phyloP scores from a whole-genome alignment of 2,888 invertebrate species.

The Octonoba sinensis region DNA sequence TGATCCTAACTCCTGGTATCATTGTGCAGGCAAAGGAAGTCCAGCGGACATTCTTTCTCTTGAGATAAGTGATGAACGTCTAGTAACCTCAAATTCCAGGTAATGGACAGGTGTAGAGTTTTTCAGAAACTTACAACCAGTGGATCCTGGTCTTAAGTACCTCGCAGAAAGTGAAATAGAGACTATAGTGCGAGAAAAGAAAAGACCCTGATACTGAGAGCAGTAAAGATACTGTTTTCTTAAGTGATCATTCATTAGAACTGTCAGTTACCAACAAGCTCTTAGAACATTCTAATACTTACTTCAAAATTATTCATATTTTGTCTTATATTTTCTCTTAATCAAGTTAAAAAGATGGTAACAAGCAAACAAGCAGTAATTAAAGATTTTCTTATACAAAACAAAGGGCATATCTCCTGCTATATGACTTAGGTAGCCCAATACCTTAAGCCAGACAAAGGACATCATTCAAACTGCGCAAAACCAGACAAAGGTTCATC shows the following conservation, averaged over 20 bases:
- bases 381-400: too few species aligned
- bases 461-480: too few species aligned
- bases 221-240: not conserved
- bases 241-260: not conserved
- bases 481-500: too few species aligned
- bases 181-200: not conserved
- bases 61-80: not conserved
- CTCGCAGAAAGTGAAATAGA: not conserved
- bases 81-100: not conserved
- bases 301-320: too few species aligned
- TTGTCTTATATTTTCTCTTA: constrained; percentile 13
- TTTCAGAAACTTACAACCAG: not conserved
- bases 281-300: too few species aligned
- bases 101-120: not conserved
- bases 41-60: not conserved
- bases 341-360: too few species aligned
- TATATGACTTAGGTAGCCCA: too few species aligned
- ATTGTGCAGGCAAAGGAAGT: not conserved
- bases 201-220: not conserved
- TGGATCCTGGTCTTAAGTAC: not conserved
- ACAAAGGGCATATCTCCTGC: too few species aligned
- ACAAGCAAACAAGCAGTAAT: too few species aligned
- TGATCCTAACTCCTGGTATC: not conserved
- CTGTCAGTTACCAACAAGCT: too few species aligned
- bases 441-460: too few species aligned